Evolutionary conservation across 2,888 invertebrate genomes (phyloP).

Genomic region (Temnothorax ravouxi): DNA sequence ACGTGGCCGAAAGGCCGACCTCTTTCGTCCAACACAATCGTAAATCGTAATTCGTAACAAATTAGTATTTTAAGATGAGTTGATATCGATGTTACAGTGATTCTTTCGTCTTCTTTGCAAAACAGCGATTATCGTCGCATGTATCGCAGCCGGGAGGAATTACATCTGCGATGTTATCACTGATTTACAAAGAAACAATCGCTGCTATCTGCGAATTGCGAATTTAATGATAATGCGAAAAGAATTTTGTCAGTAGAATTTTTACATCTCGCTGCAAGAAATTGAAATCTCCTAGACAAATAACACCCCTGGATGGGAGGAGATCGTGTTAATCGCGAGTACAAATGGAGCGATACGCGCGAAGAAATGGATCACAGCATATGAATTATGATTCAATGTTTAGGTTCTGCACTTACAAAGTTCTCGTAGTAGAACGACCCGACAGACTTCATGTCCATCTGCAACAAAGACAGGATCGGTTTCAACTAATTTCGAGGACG

Average conservation of each 20-base stretch:
- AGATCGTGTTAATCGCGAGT: conserved; percentile 20
- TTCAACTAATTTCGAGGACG: conserved; percentile 84
- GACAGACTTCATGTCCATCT: conserved; percentile 99
- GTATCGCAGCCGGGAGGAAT: background rate
- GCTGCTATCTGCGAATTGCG: background rate
- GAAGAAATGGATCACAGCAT: conserved; percentile 36
- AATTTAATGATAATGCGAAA: conserved; percentile 19
- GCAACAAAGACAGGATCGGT: conserved; percentile 88
- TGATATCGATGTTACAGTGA: background rate
- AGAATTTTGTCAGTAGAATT: background rate
- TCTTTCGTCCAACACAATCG: conserved; percentile 2
- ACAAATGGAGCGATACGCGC: conserved; percentile 21
- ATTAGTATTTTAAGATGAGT: background rate
- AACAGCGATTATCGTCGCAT: conserved; percentile 2
- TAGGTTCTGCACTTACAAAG: conserved; percentile 93
- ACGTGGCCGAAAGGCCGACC: background rate
- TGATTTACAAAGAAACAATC: conserved; percentile 2
- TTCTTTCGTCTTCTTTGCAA: conserved; percentile 1
- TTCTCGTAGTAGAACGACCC: conserved; percentile 98
- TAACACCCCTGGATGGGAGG: background rate
- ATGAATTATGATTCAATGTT: conserved; percentile 69
- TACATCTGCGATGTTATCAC: background rate
- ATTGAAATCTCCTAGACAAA: background rate
- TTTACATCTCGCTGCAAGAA: conserved; percentile 12
- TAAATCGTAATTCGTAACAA: background rate